phyloP scores from a whole-genome alignment of 2,797 vertebrate species.

The Threskiornis aethiopicus region DNA sequence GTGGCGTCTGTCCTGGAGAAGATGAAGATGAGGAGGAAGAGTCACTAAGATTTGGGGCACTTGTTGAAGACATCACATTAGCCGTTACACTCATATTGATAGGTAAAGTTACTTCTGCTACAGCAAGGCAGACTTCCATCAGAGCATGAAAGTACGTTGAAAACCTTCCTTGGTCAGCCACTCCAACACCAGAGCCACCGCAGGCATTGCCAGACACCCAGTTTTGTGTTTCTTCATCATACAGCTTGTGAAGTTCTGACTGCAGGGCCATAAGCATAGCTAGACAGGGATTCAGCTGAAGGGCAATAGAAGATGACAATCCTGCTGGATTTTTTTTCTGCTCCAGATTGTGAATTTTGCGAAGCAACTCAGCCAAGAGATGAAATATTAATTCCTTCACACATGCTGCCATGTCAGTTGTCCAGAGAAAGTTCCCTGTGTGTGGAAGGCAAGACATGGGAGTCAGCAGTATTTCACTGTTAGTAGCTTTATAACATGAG shows the following conservation, averaged over 20 bases:
- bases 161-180: constrained; percentile 90
- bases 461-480: background rate
- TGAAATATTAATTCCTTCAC: constrained; percentile 96
- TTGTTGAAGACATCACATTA: constrained; percentile 84
- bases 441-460: background rate
- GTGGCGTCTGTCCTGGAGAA: constrained; percentile 94
- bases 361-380: constrained; percentile 90
- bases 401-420: constrained; percentile 90
- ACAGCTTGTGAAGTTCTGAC: constrained; percentile 93
- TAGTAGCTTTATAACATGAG: background rate
- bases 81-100: constrained; percentile 88
- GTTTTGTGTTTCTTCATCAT: constrained; percentile 93
- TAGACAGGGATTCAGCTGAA: constrained; percentile 94
- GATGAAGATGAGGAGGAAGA: constrained; percentile 95
- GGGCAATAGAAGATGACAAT: constrained; percentile 90
- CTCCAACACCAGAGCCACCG: constrained; percentile 77
- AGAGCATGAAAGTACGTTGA: constrained; percentile 97
- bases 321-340: constrained; percentile 87
- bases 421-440: constrained; percentile 94
- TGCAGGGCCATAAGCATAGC: constrained; percentile 96
- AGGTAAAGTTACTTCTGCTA: constrained; percentile 94
- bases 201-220: constrained; percentile 83
- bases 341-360: constrained; percentile 91
- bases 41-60: constrained; percentile 91
- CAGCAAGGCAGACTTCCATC: constrained; percentile 95